phyloP scores from a whole-genome alignment of 2,888 invertebrate species.

The Megamerina dolium region DNA sequence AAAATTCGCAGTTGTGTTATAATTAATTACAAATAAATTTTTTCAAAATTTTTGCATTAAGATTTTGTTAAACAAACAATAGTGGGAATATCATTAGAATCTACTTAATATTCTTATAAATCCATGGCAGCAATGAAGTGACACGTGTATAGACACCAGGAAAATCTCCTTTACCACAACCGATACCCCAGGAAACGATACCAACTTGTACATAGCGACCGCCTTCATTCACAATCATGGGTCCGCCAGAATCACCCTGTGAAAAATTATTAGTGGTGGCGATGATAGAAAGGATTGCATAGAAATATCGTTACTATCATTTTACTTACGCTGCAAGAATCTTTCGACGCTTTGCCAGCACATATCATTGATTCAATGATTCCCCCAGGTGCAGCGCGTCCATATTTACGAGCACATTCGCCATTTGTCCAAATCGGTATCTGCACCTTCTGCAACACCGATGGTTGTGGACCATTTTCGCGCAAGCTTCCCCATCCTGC shows the following conservation, averaged over 20 bases:
- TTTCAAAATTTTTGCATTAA: no score
- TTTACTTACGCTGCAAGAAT: slow-evolving; percentile 84
- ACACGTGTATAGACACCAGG: slow-evolving; percentile 86
- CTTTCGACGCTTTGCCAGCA: slow-evolving; percentile 76
- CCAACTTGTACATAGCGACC: slow-evolving; percentile 79
- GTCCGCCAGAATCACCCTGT: slow-evolving; percentile 85
- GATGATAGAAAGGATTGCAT: no score
- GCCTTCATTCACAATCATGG: slow-evolving; percentile 71
- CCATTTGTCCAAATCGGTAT: slow-evolving; percentile 77
- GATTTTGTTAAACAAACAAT: no score
- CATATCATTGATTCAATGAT: slow-evolving; percentile 84
- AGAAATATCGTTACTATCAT: no score
- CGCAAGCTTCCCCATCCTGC: slow-evolving; percentile 65
- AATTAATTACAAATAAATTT: no score
- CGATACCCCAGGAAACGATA: slow-evolving; percentile 87
- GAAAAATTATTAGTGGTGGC: no score
- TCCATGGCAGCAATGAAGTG: slow-evolving; percentile 78
- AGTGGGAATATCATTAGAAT: no score
- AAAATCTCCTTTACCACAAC: slow-evolving; percentile 85
- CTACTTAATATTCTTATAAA: slow-evolving; percentile 70
- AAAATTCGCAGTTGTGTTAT: no score
- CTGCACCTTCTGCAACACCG: slow-evolving; percentile 73
- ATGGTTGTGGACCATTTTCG: slow-evolving; percentile 72
- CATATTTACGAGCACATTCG: slow-evolving; percentile 74
- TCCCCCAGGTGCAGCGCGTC: slow-evolving; percentile 77